These are phyloP conservation scores for Drosophila silvestris DNA, from an alignment of 2,888 invertebrate genomes.

Conservation along the genomic window DNA sequence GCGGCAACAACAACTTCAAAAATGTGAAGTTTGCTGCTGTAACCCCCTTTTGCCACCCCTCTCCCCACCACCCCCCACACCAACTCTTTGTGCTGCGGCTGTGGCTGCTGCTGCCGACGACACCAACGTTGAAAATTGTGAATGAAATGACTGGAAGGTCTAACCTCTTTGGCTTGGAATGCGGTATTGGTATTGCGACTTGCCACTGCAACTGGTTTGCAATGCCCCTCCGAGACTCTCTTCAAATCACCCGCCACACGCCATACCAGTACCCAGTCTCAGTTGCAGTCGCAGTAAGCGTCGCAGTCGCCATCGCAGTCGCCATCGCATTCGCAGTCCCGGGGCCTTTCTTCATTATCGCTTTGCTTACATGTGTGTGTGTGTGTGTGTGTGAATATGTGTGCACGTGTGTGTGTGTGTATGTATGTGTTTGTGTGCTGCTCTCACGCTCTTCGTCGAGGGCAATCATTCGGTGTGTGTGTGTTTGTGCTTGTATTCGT, in stretches of 20 bases:
- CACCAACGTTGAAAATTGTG: slow-evolving; percentile 80
- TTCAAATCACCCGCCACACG: background rate
- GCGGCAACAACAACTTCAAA: slow-evolving; percentile 45
- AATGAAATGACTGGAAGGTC: slow-evolving; percentile 83
- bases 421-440: slow-evolving; percentile 6
- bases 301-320: slow-evolving; percentile 25
- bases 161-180: slow-evolving; percentile 82
- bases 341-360: slow-evolving; percentile 62
- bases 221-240: slow-evolving; percentile 3
- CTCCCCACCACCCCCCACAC: background rate
- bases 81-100: background rate
- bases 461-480: slow-evolving; percentile 30
- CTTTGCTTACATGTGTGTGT: slow-evolving; percentile 44
- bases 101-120: slow-evolving; percentile 18
- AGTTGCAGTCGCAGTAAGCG: slow-evolving; percentile 15
- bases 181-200: slow-evolving; percentile 81
- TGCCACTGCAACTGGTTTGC: slow-evolving; percentile 79
- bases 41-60: slow-evolving; percentile 20
- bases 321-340: slow-evolving; percentile 26
- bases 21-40: slow-evolving; percentile 48
- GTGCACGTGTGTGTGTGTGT: background rate
- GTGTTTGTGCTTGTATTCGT: slow-evolving; percentile 19
- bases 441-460: slow-evolving; percentile 31
- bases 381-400: background rate
- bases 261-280: slow-evolving; percentile 10